Conservation (phyloP, 1,140 invertebrate genomes). For the Zaprionus inermis region DNA sequence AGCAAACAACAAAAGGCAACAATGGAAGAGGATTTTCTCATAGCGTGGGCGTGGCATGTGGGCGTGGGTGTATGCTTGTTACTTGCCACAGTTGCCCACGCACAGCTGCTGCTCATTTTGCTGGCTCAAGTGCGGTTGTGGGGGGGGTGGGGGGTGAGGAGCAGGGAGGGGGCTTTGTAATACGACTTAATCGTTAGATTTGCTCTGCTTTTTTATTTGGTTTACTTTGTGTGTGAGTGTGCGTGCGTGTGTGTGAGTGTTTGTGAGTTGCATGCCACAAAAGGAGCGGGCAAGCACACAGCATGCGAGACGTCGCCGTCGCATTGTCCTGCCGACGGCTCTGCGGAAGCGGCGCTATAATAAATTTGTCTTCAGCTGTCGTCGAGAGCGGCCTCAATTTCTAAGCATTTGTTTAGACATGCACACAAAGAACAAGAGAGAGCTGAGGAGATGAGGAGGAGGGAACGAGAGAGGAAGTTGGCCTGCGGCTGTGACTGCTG, state of each 20-base stretch:
- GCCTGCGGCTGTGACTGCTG: constrained; percentile 15
- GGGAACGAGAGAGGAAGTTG: not conserved
- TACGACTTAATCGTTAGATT: constrained; percentile 56
- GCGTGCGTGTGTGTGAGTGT: constrained; percentile 1
- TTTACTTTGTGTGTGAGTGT: not conserved
- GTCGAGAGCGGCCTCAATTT: constrained; percentile 62
- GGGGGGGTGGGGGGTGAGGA: no score
- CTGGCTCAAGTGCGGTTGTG: not conserved
- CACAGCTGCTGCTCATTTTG: constrained; percentile 47
- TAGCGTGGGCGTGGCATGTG: not conserved
- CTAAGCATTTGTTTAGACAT: constrained; percentile 77
- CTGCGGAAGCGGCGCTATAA: constrained; percentile 56
- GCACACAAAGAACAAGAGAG: constrained; percentile 26
- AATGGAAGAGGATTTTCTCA: constrained; percentile 10
- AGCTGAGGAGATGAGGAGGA: not conserved
- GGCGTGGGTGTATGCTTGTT: constrained; percentile 5
- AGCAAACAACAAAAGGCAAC: constrained; percentile 56
- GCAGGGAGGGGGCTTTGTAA: constrained; percentile 25
- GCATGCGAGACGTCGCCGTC: constrained; percentile 15
- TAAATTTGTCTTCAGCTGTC: constrained; percentile 77
- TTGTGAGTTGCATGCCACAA: constrained; percentile 37
- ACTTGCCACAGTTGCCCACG: constrained; percentile 26
- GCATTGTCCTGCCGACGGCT: constrained; percentile 59
- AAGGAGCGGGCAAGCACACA: not conserved
- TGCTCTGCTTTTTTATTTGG: constrained; percentile 36